Base-by-base conservation (phyloP, 2,888 invertebrate species). In the Pachydiplax longipennis region DNA sequence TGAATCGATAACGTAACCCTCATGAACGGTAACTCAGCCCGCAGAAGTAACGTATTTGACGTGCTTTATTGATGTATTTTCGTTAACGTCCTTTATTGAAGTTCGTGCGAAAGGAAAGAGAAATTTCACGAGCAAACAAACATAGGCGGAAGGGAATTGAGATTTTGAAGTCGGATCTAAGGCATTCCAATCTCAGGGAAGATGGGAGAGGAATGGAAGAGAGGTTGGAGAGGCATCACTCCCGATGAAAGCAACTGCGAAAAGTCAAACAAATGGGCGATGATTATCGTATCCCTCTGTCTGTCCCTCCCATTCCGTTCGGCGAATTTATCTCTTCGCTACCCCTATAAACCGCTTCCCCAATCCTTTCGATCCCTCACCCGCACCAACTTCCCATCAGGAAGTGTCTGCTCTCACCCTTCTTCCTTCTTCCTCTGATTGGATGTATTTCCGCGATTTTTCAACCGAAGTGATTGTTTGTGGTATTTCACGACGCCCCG, bases 211-310 rank as follows among this genome's bases (percentile, higher is more conserved):
- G 15, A 35, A 80, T 25, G 82, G 25, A 44, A 81, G 40, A 12
- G 40, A 12, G 58, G 15, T 3, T 18, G 40, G 40, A 44, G n/a
- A 82, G 82, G 82, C 53, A 83, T 83, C 83, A 22, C 83, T 35
- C 58, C 58, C 83, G 25, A 87, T 37, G 87, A 87, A n/a, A 58
- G 87, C 35, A 61, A 87, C 87, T 87, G 87, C 87, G 87, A 58
- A 87, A 87, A 87, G 61, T 65, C 87, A 87, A 87, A 87, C 87
- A 65, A 65, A 87, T 87, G 87, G 65, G 65, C 37, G 87, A 40
- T 65, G 65, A 87, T 87, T 87, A 65, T 65, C 87, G 61, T n/a
- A 65, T 61, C 87, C 87, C 37, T 37, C 61, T 87, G 61, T 40
- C 61, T 65, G 61, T n/a, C 53, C 82, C 10, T 25, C 15, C 82